Evolutionary conservation across 2,888 invertebrate genomes (phyloP), one percentile per base, ranked within the genome.

Genomic region (Parasteatoda lunata): DNA sequence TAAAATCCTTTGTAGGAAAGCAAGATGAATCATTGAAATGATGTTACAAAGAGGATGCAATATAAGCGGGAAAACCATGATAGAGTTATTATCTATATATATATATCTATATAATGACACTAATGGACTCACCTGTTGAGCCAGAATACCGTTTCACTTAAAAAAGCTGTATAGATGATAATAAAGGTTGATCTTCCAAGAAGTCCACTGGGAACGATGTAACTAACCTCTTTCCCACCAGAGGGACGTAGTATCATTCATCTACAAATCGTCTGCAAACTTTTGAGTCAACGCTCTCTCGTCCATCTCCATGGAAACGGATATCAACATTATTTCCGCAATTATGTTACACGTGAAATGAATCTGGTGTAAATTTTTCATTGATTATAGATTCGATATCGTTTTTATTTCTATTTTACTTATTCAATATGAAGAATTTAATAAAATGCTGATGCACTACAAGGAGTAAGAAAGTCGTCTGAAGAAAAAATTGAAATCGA

Each of bases 201-300:
- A 65, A 72, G 70, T 45, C 68, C 80, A 64, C 49, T 9, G 76
- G 69, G 79, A 79, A 69, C 69, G 76, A 13, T 51, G 30, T 52
- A 80, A 75, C 79, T 80, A 66, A 76, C 64, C 54, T 52, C 9
- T 47, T 76, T 65, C n/a, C 70, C 70, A 64, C 79, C 71, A 76
- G 80, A 80, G 70, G 80, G n/a, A 65, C 79, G 80, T 85, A 52
- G 51, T 73, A 64, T 54, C 65, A 54, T 75, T 71, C 71, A 45
- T 59, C 51, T 45, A 49, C 78, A 84, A 76, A 85, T 76, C 71
- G 79, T 79, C 79, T 78, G 78, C 72, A 49, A 78, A 84, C 68
- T 76, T 79, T 80, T 85, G 79, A 85, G 85, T 85, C 85, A 85
- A 85, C 71, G 85, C 48, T 85, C 85, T 85, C 52, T 84, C 71